Evolutionary conservation across 2,113 vertebrate species (phyloP).

Genomic region (Scomber colias): DNA sequence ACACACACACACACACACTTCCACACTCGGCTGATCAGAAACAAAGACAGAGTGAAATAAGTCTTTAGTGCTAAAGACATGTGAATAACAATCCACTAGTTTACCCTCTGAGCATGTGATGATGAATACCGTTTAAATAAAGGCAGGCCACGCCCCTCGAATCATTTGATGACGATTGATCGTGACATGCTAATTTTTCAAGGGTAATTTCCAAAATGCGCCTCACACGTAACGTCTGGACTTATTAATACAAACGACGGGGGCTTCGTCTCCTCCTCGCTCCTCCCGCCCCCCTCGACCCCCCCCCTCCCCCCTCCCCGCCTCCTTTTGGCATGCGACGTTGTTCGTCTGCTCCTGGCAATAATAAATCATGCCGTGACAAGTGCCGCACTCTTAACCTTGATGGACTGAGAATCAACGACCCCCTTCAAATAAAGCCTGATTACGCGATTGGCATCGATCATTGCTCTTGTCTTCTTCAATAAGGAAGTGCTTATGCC

Average conservation of each 20-base stretch:
- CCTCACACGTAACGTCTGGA: constrained; percentile 84
- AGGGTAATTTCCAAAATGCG: constrained; percentile 82
- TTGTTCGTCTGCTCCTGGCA: constrained; percentile 76
- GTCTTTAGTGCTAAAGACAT: constrained; percentile 23
- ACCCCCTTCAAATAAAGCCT: constrained; percentile 81
- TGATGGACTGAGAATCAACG: constrained; percentile 80
- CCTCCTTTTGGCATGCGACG: constrained; percentile 48
- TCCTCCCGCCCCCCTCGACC: not conserved
- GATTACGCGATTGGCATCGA: constrained; percentile 80
- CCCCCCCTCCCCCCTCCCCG: not conserved
- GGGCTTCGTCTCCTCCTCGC: constrained; percentile 25
- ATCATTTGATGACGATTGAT: constrained; percentile 80
- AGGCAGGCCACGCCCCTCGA: constrained; percentile 57
- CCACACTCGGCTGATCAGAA: constrained; percentile 38
- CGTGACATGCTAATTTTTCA: constrained; percentile 81
- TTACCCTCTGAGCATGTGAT: constrained; percentile 41
- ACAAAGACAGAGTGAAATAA: constrained; percentile 48
- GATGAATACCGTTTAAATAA: constrained; percentile 62
- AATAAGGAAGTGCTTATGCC: constrained; percentile 72
- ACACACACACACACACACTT: not conserved
- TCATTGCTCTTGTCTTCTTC: constrained; percentile 79
- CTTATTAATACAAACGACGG: constrained; percentile 78
- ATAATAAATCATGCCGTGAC: constrained; percentile 85
- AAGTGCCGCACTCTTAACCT: constrained; percentile 84
- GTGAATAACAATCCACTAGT: constrained; percentile 45